Percentiles rank a stretch among this genome's conserved stretches.
These are phyloP conservation scores for Setophaga kirtlandii DNA, from an alignment of 2,113 vertebrate species.

Conservation along the genomic window DNA sequence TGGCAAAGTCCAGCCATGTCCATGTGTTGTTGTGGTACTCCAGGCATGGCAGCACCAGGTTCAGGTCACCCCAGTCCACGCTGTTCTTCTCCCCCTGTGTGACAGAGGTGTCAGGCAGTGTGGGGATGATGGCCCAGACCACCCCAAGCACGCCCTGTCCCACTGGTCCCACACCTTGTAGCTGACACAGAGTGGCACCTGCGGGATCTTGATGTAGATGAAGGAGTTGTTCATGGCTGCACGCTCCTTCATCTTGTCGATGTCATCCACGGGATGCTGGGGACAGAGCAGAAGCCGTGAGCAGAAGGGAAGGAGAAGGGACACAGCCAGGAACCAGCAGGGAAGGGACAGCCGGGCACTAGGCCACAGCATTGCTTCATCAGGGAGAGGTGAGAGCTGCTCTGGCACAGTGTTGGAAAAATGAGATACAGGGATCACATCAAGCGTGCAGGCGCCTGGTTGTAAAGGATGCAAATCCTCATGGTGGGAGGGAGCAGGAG, in stretches of 20 bases:
- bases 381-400: not conserved
- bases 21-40: slow-evolving; percentile 99
- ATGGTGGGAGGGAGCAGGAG: not conserved
- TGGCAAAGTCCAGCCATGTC: slow-evolving; percentile 98
- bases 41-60: slow-evolving; percentile 93
- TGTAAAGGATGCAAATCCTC: not conserved
- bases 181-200: slow-evolving; percentile 97
- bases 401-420: not conserved
- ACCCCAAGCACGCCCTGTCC: rapidly evolving
- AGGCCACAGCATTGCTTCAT: not conserved
- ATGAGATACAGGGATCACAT: not conserved
- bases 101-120: not conserved
- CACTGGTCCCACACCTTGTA: slow-evolving; percentile 85
- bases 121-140: rapidly evolving
- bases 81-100: slow-evolving; percentile 94
- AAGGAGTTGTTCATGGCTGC: slow-evolving; percentile 99
- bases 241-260: slow-evolving; percentile 98
- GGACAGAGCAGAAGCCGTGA: not conserved
- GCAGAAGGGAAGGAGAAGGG: slow-evolving; percentile 19
- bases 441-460: not conserved
- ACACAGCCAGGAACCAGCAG: not conserved
- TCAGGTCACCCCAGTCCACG: slow-evolving; percentile 96
- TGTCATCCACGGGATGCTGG: slow-evolving; percentile 95
- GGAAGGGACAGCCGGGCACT: not conserved
- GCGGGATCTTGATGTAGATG: slow-evolving; percentile 99